Evolutionary conservation across 2,797 vertebrate genomes (phyloP).

Genomic region (Hafferia zeledoni): DNA sequence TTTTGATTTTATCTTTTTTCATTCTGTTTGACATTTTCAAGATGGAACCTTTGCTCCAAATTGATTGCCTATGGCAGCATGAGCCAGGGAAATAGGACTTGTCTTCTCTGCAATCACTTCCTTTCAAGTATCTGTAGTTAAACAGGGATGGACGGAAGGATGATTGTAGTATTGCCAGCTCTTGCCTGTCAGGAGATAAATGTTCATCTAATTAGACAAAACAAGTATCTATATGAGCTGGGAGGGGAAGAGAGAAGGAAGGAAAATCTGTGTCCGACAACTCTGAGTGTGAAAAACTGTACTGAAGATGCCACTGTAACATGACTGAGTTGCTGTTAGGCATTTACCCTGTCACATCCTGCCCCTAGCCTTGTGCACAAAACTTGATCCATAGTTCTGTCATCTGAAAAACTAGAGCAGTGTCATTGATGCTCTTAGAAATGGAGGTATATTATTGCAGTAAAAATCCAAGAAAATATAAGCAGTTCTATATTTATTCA

Average conservation of each 20-base stretch:
- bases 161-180: slow-evolving; percentile 2
- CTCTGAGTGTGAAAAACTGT: not conserved
- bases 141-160: slow-evolving; percentile 6
- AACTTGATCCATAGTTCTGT: not conserved
- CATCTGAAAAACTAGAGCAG: not conserved
- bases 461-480: not conserved
- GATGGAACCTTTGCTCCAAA: slow-evolving; percentile 31
- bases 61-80: slow-evolving; percentile 24
- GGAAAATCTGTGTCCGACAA: not conserved
- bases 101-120: slow-evolving; percentile 5
- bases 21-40: slow-evolving; percentile 17
- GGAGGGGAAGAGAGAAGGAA: not conserved
- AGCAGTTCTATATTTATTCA: not conserved
- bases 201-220: slow-evolving; percentile 51
- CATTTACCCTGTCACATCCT: not conserved
- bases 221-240: not conserved
- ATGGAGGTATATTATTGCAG: not conserved
- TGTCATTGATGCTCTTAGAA: not conserved
- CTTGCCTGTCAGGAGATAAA: slow-evolving; percentile 34
- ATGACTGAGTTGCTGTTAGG: not conserved
- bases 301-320: not conserved
- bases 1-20: not conserved
- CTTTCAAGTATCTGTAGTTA: slow-evolving; percentile 1
- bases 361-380: not conserved
- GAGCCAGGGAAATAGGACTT: not conserved